Base-by-base conservation (phyloP, 2,888 invertebrate species). In the Amorpha juglandis region DNA sequence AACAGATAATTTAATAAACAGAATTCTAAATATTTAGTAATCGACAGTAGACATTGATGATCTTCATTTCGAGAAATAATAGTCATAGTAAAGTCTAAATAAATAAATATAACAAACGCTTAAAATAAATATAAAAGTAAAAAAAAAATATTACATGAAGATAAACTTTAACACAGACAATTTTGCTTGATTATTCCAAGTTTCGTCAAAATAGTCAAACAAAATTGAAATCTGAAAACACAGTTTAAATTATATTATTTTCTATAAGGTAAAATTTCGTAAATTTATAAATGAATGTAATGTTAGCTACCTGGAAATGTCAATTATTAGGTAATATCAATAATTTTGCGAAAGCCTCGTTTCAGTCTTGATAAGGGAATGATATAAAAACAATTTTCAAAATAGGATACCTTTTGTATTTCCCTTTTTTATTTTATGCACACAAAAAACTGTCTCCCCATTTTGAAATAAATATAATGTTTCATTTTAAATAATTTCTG, bases 181-280 rank as follows among this genome's bases (percentile, higher is more conserved):
- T 19, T 53, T 16, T 47, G 47, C 53, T 64, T 64, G 64, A 47
- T 53, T 47, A 64, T 64, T 64, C 47, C 53, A 64, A 64, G 64
- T 64, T 14, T 3, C 9, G 19, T 64, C 64, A 55, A 64, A 64
- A 64, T 55, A 64, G 64, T 55, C 64, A 64, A 64, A 64, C 35
- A 53, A 64, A 63, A 48, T 14, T 48, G 48, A 47, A 14, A 16
- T 45, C 7, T 14, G 6, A 6, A 47, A 33, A 45, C 9, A 27
- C 8, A 27, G 0, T 16, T n/a, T 6, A 58, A 6, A 42, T 11
- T 12, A 42, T 6, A 42, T 11, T 1, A 14, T 42, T 19, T 58
- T 19, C 14, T 42, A 58, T 42, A 58, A 19, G 21, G 27, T 14
- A 42, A 8, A 58, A 38, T 16, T 16, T 19, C 6, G 42, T 38